Evolutionary conservation across 2,888 invertebrate species (phyloP), one percentile per base, ranked within the genome.

Genomic region (Aspidiotus destructor): DNA sequence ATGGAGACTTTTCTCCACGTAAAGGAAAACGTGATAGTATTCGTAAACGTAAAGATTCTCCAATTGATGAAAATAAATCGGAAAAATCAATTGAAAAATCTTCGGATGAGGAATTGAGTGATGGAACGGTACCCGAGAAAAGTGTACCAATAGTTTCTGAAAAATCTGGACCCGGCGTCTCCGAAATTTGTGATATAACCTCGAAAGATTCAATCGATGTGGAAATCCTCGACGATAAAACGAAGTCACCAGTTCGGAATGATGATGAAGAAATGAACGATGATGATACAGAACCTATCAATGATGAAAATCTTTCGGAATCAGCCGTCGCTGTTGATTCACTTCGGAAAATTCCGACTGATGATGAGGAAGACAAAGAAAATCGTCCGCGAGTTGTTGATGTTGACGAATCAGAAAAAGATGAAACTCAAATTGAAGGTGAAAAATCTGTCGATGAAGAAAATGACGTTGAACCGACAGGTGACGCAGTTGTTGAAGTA

Each of bases 251-350:
- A 53, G 53, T 28, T 41, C 60, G 7, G 53, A 62, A 55, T 28
- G 16, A 40, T 1, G 60, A 68, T 41, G 60, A 68, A 8, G 40
- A 62, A 15, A 60, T 48, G 8, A 64, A 58, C 6, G 79, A 79
- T 0, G 81, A 77, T 44, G 76, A 78, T 68, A 76, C 76, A 16
- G 70, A 72, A 10, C 68, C 67, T 58, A 72, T 61, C 8, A 61
- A 54, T 44, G 54, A 68, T 41, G 55, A 58, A 13, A 44, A 65
- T 15, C 55, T 41, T 40, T 7, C 62, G 6, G 69, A 60, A 48
- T 17, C 44, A 8, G 42, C 42, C 15, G 62, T n/a, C 41, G 13
- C 41, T 2, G 52, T 5, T 28, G 63, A 63, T 10, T 28, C 16
- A 3, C 41, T 16, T 1, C 16, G 11, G n/a, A 3, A 15, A 6